Evolutionary conservation across 2,888 invertebrate genomes (phyloP).

Genomic region (Lepas anatifera): DNA sequence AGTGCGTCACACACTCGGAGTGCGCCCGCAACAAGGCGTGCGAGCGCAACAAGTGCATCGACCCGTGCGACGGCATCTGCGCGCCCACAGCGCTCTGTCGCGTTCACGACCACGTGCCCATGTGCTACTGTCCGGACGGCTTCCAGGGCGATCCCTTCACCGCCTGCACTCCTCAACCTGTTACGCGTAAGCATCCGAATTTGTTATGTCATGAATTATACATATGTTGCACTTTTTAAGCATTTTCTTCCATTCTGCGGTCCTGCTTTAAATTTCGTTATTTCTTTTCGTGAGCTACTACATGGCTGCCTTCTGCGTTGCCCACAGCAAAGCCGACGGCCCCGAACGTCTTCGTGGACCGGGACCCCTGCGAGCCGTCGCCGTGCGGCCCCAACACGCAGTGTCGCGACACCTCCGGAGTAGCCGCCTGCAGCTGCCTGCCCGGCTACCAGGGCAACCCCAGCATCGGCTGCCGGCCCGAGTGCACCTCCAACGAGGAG

Average conservation of each 20-base stretch:
- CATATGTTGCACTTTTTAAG: too few species aligned
- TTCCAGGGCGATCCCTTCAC: slow-evolving; percentile 64
- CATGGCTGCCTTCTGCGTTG: too few species aligned
- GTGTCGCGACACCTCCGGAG: slow-evolving; percentile 29
- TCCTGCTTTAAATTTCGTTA: too few species aligned
- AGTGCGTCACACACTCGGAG: slow-evolving; percentile 71
- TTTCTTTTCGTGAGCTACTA: too few species aligned
- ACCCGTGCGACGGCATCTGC: slow-evolving; percentile 58
- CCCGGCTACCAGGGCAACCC: slow-evolving; percentile 48
- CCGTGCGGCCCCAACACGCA: slow-evolving; percentile 50
- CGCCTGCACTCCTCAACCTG: slow-evolving; percentile 39
- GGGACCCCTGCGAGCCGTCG: slow-evolving; percentile 23
- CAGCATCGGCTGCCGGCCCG: slow-evolving; percentile 48
- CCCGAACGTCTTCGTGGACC: slow-evolving; percentile 25
- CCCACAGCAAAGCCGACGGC: not conserved
- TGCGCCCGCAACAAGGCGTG: slow-evolving; percentile 67
- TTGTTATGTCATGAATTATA: too few species aligned
- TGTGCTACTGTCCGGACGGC: slow-evolving; percentile 58
- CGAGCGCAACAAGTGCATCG: slow-evolving; percentile 51
- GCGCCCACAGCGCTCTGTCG: slow-evolving; percentile 46
- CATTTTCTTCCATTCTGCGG: too few species aligned
- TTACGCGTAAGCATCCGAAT: not conserved
- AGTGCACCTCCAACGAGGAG: slow-evolving; percentile 70
- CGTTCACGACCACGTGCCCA: slow-evolving; percentile 60
- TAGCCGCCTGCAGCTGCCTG: slow-evolving; percentile 56